Evolutionary conservation across 2,797 vertebrate genomes (phyloP).

Genomic region (Spinus olivaceus): DNA sequence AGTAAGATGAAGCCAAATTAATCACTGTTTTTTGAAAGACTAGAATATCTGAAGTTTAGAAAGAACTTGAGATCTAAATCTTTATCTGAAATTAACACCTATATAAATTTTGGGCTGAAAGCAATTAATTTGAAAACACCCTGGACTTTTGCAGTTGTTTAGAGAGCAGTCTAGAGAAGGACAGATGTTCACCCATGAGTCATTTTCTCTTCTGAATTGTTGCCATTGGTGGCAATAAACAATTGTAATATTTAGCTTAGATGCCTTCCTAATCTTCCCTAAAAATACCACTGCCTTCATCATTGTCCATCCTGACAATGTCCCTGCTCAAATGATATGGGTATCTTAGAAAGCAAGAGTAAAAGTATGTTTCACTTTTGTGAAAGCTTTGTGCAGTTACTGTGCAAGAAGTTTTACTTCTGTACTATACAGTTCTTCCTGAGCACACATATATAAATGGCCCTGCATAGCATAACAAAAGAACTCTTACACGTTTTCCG

Average conservation of each 20-base stretch:
- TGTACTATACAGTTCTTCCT: neutral
- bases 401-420: neutral
- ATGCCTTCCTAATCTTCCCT: neutral
- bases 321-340: neutral
- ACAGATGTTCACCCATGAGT: neutral
- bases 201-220: neutral
- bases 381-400: neutral
- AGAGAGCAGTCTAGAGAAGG: neutral
- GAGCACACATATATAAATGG: neutral
- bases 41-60: neutral
- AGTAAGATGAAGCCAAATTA: slow-evolving; percentile 27
- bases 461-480: neutral
- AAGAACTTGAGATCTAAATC: neutral
- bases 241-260: neutral
- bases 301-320: neutral
- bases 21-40: neutral
- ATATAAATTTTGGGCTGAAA: neutral
- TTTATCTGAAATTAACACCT: neutral
- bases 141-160: neutral
- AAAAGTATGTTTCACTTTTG: neutral
- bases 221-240: neutral
- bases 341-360: neutral
- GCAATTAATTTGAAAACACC: neutral
- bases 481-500: neutral
- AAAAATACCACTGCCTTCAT: neutral